These are phyloP conservation scores for Chrysemys picta DNA, from an alignment of 2,113 vertebrate genomes.

Conservation along the genomic window DNA sequence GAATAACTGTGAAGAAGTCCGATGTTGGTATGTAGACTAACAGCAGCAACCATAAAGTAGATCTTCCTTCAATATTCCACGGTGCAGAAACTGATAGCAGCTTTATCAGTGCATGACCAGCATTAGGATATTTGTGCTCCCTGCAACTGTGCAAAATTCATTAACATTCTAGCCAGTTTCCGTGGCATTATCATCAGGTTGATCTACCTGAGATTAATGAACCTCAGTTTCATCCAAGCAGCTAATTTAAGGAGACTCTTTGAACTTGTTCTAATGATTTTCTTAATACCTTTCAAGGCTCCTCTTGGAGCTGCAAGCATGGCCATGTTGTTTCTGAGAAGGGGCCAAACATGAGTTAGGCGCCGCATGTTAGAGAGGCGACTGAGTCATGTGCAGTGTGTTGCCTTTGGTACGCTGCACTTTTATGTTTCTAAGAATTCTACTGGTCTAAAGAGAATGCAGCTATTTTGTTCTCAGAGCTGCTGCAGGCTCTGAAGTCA, in stretches of 20 bases:
- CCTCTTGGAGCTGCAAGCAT: slow-evolving; percentile 69
- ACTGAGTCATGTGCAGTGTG: neutral
- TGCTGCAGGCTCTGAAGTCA: neutral
- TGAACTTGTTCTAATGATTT: slow-evolving; percentile 75
- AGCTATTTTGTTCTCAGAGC: slow-evolving; percentile 31
- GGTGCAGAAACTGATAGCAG: neutral
- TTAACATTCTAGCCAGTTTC: slow-evolving; percentile 71
- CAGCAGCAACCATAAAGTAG: neutral
- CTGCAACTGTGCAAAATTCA: slow-evolving; percentile 62
- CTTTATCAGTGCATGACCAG: slow-evolving; percentile 6
- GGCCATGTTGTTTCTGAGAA: slow-evolving; percentile 74
- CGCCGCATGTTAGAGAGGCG: slow-evolving; percentile 18
- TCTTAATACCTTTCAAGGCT: slow-evolving; percentile 71
- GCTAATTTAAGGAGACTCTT: slow-evolving; percentile 77
- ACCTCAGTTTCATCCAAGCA: slow-evolving; percentile 71
- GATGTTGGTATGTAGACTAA: accelerated
- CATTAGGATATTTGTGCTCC: slow-evolving; percentile 58
- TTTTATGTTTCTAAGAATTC: neutral
- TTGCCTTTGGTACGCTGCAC: slow-evolving; percentile 53
- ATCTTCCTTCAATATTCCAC: neutral
- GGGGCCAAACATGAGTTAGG: slow-evolving; percentile 68
- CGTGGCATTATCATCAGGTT: slow-evolving; percentile 70
- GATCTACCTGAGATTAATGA: slow-evolving; percentile 75
- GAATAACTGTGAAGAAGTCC: neutral
- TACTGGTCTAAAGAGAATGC: neutral